Evolutionary conservation across 2,888 invertebrate genomes (phyloP).

Genomic region (Drosophila suboccidentalis): DNA sequence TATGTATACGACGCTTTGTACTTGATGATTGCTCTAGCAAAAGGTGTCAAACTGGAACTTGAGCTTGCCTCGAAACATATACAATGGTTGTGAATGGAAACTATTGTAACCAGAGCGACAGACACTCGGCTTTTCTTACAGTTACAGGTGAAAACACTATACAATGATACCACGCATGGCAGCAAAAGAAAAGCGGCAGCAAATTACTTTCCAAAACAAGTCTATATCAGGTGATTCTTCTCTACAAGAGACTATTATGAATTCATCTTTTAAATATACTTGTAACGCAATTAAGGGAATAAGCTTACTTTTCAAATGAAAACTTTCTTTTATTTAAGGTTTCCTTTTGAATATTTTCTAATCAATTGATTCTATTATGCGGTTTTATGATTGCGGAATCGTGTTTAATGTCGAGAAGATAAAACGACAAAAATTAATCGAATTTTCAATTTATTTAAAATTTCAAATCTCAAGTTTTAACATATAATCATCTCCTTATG

Average conservation of each 20-base stretch:
- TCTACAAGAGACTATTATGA: neutral
- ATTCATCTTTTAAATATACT: neutral
- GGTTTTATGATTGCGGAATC: too few species aligned
- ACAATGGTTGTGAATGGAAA: constrained; percentile 13
- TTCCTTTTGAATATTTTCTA: neutral
- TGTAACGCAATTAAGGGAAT: neutral
- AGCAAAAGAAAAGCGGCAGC: constrained; percentile 3
- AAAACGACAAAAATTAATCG: too few species aligned
- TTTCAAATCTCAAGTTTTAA: too few species aligned
- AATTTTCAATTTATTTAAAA: too few species aligned
- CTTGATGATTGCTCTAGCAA: constrained; percentile 9
- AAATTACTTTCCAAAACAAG: neutral
- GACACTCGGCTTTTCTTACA: constrained; percentile 8
- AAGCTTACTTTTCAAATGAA: neutral
- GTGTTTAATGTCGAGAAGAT: too few species aligned
- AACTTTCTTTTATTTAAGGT: neutral
- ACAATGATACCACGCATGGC: neutral
- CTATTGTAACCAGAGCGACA: constrained; percentile 5
- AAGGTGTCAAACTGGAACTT: constrained; percentile 33
- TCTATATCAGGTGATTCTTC: neutral
- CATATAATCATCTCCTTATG: too few species aligned
- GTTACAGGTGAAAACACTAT: constrained; percentile 5
- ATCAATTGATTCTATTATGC: neutral
- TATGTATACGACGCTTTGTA: constrained; percentile 44
- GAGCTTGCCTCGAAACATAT: neutral